Conservation (phyloP, 2,797 vertebrate genomes). For the Taeniopygia guttata region DNA sequence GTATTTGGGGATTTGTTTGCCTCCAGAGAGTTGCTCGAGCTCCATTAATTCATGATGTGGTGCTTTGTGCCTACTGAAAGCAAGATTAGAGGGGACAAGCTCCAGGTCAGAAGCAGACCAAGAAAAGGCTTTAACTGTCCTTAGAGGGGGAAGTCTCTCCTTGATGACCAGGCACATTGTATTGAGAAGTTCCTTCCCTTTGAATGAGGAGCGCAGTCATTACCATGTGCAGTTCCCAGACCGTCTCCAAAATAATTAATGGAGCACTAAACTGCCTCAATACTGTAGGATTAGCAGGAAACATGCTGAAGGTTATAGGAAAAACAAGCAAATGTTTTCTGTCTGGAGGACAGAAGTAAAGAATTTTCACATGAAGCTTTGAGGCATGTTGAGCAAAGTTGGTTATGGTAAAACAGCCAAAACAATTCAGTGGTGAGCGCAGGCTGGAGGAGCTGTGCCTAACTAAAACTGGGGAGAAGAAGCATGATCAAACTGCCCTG, state of each 20-base stretch:
- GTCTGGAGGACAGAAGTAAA: background rate
- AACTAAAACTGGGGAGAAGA: background rate
- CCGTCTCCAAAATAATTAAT: background rate
- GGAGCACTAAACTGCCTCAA: background rate
- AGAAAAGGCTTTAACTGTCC: background rate
- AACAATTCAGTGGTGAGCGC: fast-evolving
- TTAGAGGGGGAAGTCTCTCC: background rate
- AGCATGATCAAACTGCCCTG: background rate
- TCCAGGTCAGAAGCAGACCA: background rate
- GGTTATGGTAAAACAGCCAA: background rate
- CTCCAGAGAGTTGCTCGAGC: background rate
- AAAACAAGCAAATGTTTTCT: background rate
- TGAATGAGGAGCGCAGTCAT: fast-evolving
- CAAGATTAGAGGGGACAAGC: background rate
- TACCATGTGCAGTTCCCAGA: background rate
- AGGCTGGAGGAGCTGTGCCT: background rate
- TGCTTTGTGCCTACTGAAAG: background rate
- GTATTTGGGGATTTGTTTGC: background rate
- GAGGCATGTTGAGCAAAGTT: background rate
- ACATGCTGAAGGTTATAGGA: background rate
- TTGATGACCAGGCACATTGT: background rate
- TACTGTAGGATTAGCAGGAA: background rate
- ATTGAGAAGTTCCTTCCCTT: background rate
- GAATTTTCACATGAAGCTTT: background rate
- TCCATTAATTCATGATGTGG: background rate